Evolutionary conservation across 2,888 invertebrate genomes (phyloP).

Genomic region (Beris chalybata): DNA sequence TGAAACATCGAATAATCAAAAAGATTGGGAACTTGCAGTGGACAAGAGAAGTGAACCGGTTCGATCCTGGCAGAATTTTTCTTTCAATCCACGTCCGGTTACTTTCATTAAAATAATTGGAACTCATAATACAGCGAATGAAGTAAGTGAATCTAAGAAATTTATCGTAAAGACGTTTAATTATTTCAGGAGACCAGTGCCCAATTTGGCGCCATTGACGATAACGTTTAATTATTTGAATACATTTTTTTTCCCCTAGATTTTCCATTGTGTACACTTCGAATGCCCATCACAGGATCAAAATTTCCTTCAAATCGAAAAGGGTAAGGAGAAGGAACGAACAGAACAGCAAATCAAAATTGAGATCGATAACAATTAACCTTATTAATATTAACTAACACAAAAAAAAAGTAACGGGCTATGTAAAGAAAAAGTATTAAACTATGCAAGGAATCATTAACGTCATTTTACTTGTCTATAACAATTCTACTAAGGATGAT

Average conservation of each 20-base stretch:
- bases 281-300: conserved; percentile 83
- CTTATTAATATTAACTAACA: no score
- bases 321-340: conserved; percentile 11
- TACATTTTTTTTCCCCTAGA: conserved; percentile 60
- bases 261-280: conserved; percentile 97
- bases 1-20: conserved; percentile 89
- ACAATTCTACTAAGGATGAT: no score
- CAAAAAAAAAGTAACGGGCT: neutral
- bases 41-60: conserved; percentile 86
- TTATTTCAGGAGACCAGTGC: no score
- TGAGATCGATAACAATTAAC: no score
- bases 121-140: conserved; percentile 95
- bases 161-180: neutral
- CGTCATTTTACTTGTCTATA: no score
- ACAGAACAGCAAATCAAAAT: neutral
- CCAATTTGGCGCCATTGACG: no score
- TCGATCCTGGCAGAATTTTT: conserved; percentile 92
- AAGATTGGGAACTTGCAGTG: conserved; percentile 88
- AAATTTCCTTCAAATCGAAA: conserved; percentile 43
- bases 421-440: conserved; percentile 21
- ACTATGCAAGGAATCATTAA: conserved; percentile 9
- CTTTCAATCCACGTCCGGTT: conserved; percentile 81
- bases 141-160: conserved; percentile 61
- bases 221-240: neutral
- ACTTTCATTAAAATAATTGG: conserved; percentile 95